A percentile compares a stretch with the other conserved stretches of the same genome.
phyloP scores from a whole-genome alignment of 2,888 invertebrate genomes.

The Troides helena region DNA sequence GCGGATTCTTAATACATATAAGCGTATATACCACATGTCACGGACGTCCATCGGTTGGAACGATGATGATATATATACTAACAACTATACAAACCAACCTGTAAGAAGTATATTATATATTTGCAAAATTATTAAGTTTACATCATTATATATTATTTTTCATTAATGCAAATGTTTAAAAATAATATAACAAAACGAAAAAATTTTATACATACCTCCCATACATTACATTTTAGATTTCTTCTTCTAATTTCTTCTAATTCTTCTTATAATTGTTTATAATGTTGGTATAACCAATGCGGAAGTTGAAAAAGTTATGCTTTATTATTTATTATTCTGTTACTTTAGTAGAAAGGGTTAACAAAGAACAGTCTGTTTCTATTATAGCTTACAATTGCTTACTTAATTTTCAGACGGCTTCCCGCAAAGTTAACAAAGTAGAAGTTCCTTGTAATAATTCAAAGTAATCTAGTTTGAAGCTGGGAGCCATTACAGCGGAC shows the following conservation, averaged over 20 bases:
- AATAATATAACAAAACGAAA: too few relatives aligned
- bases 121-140: too few relatives aligned
- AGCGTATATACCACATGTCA: neutral
- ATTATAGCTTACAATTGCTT: neutral
- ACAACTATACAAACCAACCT: too few relatives aligned
- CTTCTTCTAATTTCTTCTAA: too few relatives aligned
- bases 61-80: too few relatives aligned
- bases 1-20: neutral
- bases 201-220: too few relatives aligned
- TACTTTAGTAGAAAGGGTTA: neutral
- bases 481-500: neutral
- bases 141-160: too few relatives aligned
- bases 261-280: too few relatives aligned
- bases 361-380: neutral
- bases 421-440: neutral
- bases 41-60: too few relatives aligned
- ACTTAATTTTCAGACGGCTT: constrained; percentile 3
- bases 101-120: too few relatives aligned
- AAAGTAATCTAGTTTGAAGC: constrained; percentile 5
- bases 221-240: too few relatives aligned
- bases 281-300: neutral
- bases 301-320: neutral
- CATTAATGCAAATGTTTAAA: too few relatives aligned
- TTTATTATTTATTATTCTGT: neutral
- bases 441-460: constrained; percentile 3